phyloP scores from a whole-genome alignment of 2,888 invertebrate species.

The Clivina fossor region DNA sequence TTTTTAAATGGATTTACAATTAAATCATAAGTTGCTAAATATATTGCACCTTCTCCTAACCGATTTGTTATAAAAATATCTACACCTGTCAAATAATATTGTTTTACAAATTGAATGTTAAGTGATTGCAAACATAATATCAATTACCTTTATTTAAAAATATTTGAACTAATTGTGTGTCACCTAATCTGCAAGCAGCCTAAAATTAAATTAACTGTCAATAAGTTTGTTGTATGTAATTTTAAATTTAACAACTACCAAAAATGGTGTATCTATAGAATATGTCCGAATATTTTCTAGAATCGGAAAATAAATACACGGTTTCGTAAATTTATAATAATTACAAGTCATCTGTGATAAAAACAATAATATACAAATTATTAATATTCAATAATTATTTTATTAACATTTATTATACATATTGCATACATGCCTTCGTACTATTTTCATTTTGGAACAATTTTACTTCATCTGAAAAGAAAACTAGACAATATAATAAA shows the following conservation, averaged over 20 bases:
- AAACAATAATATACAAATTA: too few species aligned
- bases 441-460: slow-evolving; percentile 9
- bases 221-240: too few species aligned
- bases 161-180: background rate
- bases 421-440: background rate
- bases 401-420: background rate
- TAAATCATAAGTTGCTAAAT: slow-evolving; percentile 45
- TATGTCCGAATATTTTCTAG: too few species aligned
- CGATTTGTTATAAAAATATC: slow-evolving; percentile 43
- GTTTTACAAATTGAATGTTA: slow-evolving; percentile 10
- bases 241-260: too few species aligned
- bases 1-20: slow-evolving; percentile 42
- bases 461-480: slow-evolving; percentile 9
- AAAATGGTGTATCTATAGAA: background rate
- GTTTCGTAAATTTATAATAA: too few species aligned
- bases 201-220: background rate
- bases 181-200: background rate
- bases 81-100: slow-evolving; percentile 42
- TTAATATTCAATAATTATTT: background rate
- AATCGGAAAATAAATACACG: too few species aligned
- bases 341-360: too few species aligned
- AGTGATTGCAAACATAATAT: slow-evolving; percentile 7
- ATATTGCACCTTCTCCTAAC: slow-evolving; percentile 46
- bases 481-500: background rate
- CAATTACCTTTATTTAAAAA: slow-evolving; percentile 10